phyloP scores from a whole-genome alignment of 92 coral and sea anemone genomes.

The Phymanthus crucifer region DNA sequence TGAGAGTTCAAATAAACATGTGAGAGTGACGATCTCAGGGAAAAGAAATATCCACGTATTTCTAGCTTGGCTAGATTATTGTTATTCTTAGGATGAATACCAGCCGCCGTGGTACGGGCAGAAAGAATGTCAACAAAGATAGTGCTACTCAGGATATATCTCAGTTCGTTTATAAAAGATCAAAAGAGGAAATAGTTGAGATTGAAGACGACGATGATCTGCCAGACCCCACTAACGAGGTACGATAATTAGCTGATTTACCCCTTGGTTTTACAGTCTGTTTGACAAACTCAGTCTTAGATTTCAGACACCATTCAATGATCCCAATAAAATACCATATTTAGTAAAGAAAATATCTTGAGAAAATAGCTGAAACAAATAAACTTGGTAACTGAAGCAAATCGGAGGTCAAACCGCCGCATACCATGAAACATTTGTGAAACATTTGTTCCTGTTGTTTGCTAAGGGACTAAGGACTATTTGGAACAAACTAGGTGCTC shows the following conservation, averaged over 20 bases:
- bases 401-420: no score
- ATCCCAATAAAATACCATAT: no score
- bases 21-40: neutral
- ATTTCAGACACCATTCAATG: no score
- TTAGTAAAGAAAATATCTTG: no score
- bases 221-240: slow-evolving; percentile 8
- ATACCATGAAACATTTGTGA: no score
- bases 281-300: no score
- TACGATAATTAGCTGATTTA: neutral
- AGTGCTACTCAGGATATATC: slow-evolving; percentile 12
- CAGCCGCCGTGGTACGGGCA: slow-evolving; percentile 12
- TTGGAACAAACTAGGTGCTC: no score
- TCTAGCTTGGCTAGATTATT: neutral
- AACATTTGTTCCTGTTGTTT: no score
- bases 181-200: slow-evolving; percentile 5
- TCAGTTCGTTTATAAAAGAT: slow-evolving; percentile 10
- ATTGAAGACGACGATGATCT: slow-evolving; percentile 17
- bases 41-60: neutral
- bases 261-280: no score
- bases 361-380: neutral
- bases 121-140: neutral
- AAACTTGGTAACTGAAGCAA: neutral
- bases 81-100: slow-evolving; percentile 3
- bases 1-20: neutral
- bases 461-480: no score